phyloP scores from a whole-genome alignment of 2,113 vertebrate species.

The Hydrochoerus hydrochaeris region DNA sequence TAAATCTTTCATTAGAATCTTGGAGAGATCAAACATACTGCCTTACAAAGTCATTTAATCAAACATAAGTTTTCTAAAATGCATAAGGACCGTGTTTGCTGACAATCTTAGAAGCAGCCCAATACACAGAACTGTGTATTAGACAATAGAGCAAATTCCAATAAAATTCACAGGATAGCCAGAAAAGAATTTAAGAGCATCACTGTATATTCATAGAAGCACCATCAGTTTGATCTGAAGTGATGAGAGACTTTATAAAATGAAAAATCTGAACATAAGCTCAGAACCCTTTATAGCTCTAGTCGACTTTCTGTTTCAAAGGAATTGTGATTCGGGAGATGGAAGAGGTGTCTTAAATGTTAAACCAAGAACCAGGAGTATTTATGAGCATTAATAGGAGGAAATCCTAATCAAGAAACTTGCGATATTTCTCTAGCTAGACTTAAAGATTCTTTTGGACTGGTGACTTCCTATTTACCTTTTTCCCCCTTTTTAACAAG shows the following conservation, averaged over 20 bases:
- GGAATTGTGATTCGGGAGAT: background rate
- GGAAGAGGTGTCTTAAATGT: background rate
- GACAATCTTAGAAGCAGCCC: background rate
- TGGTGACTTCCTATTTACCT: background rate
- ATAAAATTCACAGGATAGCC: background rate
- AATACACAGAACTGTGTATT: background rate
- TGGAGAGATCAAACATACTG: background rate
- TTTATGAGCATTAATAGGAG: background rate
- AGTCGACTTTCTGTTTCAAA: background rate
- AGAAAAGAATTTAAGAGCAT: background rate
- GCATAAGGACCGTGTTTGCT: background rate
- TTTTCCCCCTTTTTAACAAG: background rate
- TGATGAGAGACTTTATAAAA: background rate
- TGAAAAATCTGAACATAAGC: background rate
- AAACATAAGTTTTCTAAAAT: background rate
- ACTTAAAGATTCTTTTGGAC: background rate
- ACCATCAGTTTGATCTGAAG: background rate
- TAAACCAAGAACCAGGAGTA: background rate
- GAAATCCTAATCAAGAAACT: background rate
- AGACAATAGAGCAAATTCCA: background rate
- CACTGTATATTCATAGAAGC: background rate
- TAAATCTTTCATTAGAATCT: constrained; percentile 13
- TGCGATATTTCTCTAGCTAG: background rate
- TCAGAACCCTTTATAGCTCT: background rate
- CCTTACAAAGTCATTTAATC: constrained; percentile 11